A percentile compares a stretch with the other conserved stretches of the same genome.
phyloP scores from a whole-genome alignment of 2,888 invertebrate genomes.

The Drosophila helvetica region DNA sequence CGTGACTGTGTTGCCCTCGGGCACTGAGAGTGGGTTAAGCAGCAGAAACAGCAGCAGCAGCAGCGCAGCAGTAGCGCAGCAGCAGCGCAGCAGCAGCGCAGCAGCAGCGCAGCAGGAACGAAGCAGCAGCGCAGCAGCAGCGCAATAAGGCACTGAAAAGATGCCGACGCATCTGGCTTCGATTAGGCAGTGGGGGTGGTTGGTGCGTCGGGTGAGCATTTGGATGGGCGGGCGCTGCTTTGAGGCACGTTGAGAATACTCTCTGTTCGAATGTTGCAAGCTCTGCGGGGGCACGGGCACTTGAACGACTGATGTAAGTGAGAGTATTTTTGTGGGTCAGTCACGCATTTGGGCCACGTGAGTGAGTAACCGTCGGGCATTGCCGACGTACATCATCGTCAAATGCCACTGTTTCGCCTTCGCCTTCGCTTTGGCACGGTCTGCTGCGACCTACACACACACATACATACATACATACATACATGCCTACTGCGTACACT shows the following conservation, averaged over 20 bases:
- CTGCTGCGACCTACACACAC: background rate
- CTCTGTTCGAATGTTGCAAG: background rate
- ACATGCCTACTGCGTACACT: background rate
- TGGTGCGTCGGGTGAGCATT: background rate
- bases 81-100: constrained; percentile 12
- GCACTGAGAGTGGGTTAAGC: constrained; percentile 34
- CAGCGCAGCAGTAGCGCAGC: constrained; percentile 9
- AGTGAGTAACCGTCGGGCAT: background rate
- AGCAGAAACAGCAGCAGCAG: too few relatives aligned
- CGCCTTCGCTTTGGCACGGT: background rate
- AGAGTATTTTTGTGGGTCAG: constrained; percentile 1
- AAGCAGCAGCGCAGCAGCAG: constrained; percentile 4
- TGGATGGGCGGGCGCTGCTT: constrained; percentile 1
- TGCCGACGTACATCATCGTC: background rate
- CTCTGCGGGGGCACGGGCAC: background rate
- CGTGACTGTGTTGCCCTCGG: background rate
- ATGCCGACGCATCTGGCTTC: constrained; percentile 15
- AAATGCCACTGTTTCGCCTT: background rate
- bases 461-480: background rate
- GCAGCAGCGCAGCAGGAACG: constrained; percentile 10
- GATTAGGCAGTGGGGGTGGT: background rate
- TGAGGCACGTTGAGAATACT: background rate
- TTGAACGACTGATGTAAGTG: background rate
- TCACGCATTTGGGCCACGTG: background rate
- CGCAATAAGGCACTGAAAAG: constrained; percentile 17